Conservation (phyloP, 1,140 invertebrate species). For the Rhyacophila brunnea region DNA sequence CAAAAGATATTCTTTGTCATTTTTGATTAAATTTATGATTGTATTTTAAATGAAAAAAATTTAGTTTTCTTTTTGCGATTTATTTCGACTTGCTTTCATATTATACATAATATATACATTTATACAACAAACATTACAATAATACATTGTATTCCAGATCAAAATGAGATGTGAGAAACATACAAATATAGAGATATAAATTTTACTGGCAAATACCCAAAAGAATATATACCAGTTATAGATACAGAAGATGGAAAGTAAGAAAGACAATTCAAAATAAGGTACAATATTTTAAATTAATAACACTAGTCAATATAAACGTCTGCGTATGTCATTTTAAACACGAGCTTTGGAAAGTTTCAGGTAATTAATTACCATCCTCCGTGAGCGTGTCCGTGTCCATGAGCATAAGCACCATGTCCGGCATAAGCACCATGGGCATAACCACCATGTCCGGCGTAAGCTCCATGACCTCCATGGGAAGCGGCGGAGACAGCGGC, state of each 20-base stretch:
- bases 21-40: neutral
- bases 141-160: neutral
- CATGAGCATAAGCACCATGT: neutral
- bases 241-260: too few relatives aligned
- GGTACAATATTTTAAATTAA: too few relatives aligned
- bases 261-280: too few relatives aligned
- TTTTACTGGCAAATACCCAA: too few relatives aligned
- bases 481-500: constrained; percentile 47
- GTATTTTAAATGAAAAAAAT: neutral
- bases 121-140: neutral
- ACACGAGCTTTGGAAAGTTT: too few relatives aligned
- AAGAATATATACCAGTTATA: too few relatives aligned
- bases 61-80: neutral
- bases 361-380: constrained; percentile 38
- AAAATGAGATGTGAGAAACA: too few relatives aligned
- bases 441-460: neutral
- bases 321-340: too few relatives aligned
- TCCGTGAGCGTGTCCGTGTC: constrained; percentile 20
- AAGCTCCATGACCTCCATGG: constrained; percentile 30
- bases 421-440: constrained; percentile 41
- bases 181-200: too few relatives aligned
- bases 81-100: neutral
- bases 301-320: neutral
- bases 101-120: neutral
- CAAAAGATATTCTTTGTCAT: too few relatives aligned